Evolutionary conservation across 2,113 vertebrate genomes (phyloP).

Genomic region (Talpa occidentalis): DNA sequence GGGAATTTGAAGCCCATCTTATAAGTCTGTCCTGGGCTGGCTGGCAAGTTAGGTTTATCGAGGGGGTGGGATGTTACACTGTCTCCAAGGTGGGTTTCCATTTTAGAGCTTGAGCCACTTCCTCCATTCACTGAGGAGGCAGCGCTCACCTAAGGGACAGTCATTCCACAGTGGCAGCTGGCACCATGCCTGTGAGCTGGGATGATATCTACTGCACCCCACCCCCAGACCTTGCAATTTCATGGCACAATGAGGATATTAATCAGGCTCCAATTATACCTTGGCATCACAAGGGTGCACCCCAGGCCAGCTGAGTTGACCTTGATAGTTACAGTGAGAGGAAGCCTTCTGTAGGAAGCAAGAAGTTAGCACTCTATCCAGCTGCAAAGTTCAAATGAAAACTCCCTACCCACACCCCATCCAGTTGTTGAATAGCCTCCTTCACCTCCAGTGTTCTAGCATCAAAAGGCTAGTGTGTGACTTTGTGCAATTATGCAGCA

Average conservation of each 20-base stretch:
- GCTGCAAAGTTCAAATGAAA: not conserved
- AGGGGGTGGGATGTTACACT: rapidly evolving
- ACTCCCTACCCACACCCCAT: not conserved
- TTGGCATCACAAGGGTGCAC: not conserved
- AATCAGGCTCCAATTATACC: not conserved
- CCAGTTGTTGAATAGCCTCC: not conserved
- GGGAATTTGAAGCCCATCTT: not conserved
- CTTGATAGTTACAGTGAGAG: not conserved
- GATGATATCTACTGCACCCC: not conserved
- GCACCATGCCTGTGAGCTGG: not conserved
- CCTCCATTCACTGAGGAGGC: not conserved
- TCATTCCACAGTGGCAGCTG: not conserved
- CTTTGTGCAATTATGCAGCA: not conserved
- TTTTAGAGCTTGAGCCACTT: not conserved
- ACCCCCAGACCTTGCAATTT: not conserved
- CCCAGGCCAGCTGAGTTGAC: not conserved
- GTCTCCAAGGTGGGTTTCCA: not conserved
- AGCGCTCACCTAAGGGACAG: not conserved
- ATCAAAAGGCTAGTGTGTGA: not conserved
- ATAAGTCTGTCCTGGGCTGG: not conserved
- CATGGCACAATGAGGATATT: not conserved
- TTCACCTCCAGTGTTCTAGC: not conserved
- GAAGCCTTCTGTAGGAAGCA: not conserved
- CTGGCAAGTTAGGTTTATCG: not conserved
- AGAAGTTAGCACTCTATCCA: not conserved